Percentiles rank a stretch among this genome's conserved stretches.
Evolutionary conservation across 2,888 invertebrate genomes (phyloP).

Genomic region (Nymphalis c-album): DNA sequence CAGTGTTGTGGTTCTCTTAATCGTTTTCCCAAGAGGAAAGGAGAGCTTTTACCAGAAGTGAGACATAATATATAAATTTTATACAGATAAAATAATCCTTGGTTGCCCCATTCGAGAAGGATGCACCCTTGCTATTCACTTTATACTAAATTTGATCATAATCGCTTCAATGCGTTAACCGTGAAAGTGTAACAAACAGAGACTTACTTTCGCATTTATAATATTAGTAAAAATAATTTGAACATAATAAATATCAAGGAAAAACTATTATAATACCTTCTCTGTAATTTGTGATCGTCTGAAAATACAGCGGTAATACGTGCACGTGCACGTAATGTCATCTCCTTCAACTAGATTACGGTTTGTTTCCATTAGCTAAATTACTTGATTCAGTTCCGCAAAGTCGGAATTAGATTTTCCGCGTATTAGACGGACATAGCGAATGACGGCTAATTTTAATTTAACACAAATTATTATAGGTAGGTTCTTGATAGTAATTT

Average conservation of each 20-base stretch:
- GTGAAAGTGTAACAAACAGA: too few species aligned
- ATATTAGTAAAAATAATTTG: too few species aligned
- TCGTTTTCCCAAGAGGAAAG: too few species aligned
- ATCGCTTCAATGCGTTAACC: too few species aligned
- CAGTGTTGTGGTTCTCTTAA: too few species aligned
- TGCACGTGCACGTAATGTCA: slow-evolving; percentile 32
- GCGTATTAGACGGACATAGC: slow-evolving; percentile 9
- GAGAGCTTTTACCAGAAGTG: too few species aligned
- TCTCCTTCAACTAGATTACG: slow-evolving; percentile 33
- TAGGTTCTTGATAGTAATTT: background rate
- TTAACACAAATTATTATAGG: background rate
- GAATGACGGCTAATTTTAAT: background rate
- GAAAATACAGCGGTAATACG: slow-evolving; percentile 26
- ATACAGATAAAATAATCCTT: too few species aligned
- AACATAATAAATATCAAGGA: background rate
- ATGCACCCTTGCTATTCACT: too few species aligned
- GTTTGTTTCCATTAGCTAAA: slow-evolving; percentile 31
- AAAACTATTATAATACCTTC: background rate
- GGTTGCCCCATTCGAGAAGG: too few species aligned
- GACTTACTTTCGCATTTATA: too few species aligned
- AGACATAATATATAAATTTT: too few species aligned
- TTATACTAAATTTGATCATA: too few species aligned
- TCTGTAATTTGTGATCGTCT: slow-evolving; percentile 7
- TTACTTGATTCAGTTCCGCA: slow-evolving; percentile 28
- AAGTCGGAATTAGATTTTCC: slow-evolving; percentile 28